Evolutionary conservation across 2,113 vertebrate genomes (phyloP).

Genomic region (Corythoichthys intestinalis): DNA sequence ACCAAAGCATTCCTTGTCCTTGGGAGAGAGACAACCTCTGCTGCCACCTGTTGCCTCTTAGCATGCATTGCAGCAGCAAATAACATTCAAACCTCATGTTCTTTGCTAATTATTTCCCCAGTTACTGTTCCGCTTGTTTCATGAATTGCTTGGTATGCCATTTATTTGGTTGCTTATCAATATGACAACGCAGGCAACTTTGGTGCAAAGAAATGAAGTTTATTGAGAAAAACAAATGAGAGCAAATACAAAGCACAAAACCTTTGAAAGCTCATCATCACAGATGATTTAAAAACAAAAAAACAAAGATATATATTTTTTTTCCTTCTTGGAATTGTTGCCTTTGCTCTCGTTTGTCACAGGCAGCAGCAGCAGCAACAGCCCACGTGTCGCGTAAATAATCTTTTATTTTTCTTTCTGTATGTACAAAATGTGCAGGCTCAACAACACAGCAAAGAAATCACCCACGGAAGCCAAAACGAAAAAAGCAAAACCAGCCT

Average conservation of each 20-base stretch:
- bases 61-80: too few species aligned
- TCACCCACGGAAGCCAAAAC: background rate
- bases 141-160: too few species aligned
- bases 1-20: too few species aligned
- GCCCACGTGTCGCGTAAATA: background rate
- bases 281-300: conserved; percentile 46
- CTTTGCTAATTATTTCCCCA: too few species aligned
- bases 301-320: conserved; percentile 6
- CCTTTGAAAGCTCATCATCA: conserved; percentile 59
- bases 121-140: too few species aligned
- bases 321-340: conserved; percentile 19
- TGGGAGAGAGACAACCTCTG: too few species aligned
- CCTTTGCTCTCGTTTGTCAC: background rate
- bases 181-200: background rate
- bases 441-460: conserved; percentile 53
- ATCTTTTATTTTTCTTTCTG: conserved; percentile 43
- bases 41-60: too few species aligned
- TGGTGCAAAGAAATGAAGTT: conserved; percentile 71
- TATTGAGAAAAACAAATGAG: conserved; percentile 65
- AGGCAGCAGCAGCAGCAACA: background rate
- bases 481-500: conserved; percentile 7
- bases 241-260: conserved; percentile 74
- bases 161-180: too few species aligned
- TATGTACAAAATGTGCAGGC: conserved; percentile 73
- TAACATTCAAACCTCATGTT: too few species aligned